Conservation (phyloP, 2,888 invertebrate genomes). For the Dicranocentrus wangi region DNA sequence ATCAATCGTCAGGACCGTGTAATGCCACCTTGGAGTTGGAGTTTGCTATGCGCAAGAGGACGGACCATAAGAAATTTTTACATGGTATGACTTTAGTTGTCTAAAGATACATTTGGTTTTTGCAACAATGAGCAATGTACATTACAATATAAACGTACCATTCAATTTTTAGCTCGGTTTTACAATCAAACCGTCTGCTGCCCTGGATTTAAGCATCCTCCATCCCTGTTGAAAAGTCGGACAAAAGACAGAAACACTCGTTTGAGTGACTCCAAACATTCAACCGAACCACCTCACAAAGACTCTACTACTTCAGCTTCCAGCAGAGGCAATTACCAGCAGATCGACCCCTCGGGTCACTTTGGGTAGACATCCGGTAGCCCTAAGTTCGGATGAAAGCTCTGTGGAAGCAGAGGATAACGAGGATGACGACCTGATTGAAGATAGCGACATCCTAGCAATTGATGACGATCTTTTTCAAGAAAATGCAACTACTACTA, state of each 20-base stretch:
- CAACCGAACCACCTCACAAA: not conserved
- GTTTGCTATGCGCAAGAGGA: slow-evolving; percentile 30
- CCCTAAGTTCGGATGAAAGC: slow-evolving; percentile 18
- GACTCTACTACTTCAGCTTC: not conserved
- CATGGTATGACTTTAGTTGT: too few species aligned
- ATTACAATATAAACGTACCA: not conserved
- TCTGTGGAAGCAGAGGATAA: slow-evolving; percentile 27
- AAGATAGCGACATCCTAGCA: not conserved
- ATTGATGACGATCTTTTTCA: slow-evolving; percentile 1
- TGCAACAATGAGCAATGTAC: too few species aligned
- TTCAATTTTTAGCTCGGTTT: slow-evolving; percentile 53
- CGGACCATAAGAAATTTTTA: slow-evolving; percentile 20
- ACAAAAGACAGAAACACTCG: slow-evolving; percentile 34
- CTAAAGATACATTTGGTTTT: too few species aligned
- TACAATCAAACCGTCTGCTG: slow-evolving; percentile 65
- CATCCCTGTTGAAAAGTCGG: slow-evolving; percentile 7
- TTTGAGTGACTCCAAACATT: not conserved
- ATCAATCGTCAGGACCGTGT: slow-evolving; percentile 62
- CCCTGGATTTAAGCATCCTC: slow-evolving; percentile 54
- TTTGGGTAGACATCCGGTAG: too few species aligned
- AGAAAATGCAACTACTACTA: not conserved
- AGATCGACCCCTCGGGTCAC: not conserved
- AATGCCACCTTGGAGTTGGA: slow-evolving; percentile 49
- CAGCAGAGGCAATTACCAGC: not conserved
- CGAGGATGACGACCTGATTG: slow-evolving; percentile 15